These are phyloP conservation scores for Eucera pruinosa DNA, from an alignment of 2,888 invertebrate species.

Conservation along the genomic window DNA sequence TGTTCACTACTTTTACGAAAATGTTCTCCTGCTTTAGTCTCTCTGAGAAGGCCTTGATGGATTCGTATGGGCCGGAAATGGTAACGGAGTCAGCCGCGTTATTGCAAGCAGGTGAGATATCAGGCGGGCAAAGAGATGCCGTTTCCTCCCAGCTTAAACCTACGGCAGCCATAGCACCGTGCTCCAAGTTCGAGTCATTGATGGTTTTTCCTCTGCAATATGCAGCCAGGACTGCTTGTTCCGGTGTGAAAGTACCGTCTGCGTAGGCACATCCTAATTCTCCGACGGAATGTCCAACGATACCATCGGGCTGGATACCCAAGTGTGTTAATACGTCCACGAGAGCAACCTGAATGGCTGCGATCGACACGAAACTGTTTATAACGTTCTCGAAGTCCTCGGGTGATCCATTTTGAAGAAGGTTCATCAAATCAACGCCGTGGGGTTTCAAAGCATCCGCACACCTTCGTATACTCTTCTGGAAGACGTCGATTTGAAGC, in stretches of 20 bases:
- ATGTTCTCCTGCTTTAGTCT: conserved; percentile 90
- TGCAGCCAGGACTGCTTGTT: conserved; percentile 96
- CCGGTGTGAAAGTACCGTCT: conserved; percentile 96
- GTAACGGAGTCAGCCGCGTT: conserved; percentile 97
- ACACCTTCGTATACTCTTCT: conserved; percentile 90
- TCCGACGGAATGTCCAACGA: conserved; percentile 98
- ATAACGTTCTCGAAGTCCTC: conserved; percentile 93
- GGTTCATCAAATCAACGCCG: conserved; percentile 92
- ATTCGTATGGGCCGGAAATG: conserved; percentile 93
- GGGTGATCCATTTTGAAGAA: conserved; percentile 91
- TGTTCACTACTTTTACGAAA: conserved; percentile 94
- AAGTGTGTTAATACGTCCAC: conserved; percentile 92
- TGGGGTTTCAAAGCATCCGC: conserved; percentile 91
- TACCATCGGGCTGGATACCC: conserved; percentile 95
- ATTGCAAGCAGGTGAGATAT: conserved; percentile 95
- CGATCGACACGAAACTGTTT: conserved; percentile 96
- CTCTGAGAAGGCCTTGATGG: conserved; percentile 89
- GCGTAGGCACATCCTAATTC: conserved; percentile 98
- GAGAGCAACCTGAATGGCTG: conserved; percentile 98
- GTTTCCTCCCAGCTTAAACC: conserved; percentile 95
- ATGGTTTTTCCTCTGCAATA: conserved; percentile 96
- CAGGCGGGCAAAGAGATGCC: conserved; percentile 90
- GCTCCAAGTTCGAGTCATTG: conserved; percentile 89
- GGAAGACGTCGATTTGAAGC: conserved; percentile 93
- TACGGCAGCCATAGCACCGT: conserved; percentile 96